These are phyloP conservation scores for Helleia helle DNA, from an alignment of 2,888 invertebrate species.

Conservation along the genomic window DNA sequence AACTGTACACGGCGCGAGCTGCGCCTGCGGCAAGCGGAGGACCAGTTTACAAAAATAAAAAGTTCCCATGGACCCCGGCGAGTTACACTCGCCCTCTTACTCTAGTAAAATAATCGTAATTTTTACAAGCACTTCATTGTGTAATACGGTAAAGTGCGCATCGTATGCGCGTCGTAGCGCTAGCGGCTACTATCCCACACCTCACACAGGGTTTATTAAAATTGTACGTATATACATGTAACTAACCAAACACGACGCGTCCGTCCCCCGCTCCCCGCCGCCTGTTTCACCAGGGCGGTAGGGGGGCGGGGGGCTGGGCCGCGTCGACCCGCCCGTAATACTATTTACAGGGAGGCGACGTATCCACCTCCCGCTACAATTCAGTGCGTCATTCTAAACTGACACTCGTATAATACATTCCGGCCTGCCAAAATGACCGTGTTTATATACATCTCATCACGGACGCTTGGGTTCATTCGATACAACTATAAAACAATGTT, in stretches of 20 bases:
- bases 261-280: background rate
- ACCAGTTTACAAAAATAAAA: background rate
- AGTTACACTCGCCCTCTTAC: background rate
- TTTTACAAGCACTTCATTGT: background rate
- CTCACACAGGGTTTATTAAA: background rate
- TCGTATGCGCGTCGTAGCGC: background rate
- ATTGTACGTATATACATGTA: conserved; percentile 1
- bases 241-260: background rate
- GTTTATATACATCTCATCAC: background rate
- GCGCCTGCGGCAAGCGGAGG: background rate
- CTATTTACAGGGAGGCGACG: conserved; percentile 5
- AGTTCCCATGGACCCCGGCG: background rate
- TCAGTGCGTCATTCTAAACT: too few species aligned
- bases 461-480: background rate
- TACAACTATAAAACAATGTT: too few species aligned
- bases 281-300: background rate
- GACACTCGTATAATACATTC: too few species aligned
- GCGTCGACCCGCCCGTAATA: background rate
- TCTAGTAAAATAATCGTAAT: background rate
- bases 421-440: background rate
- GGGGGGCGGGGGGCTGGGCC: background rate
- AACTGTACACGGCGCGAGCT: too few species aligned
- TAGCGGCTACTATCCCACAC: too few species aligned
- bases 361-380: background rate
- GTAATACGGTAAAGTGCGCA: background rate